Evolutionary conservation across 2,888 invertebrate species (phyloP).

Genomic region (Petrolisthes cinctipes): DNA sequence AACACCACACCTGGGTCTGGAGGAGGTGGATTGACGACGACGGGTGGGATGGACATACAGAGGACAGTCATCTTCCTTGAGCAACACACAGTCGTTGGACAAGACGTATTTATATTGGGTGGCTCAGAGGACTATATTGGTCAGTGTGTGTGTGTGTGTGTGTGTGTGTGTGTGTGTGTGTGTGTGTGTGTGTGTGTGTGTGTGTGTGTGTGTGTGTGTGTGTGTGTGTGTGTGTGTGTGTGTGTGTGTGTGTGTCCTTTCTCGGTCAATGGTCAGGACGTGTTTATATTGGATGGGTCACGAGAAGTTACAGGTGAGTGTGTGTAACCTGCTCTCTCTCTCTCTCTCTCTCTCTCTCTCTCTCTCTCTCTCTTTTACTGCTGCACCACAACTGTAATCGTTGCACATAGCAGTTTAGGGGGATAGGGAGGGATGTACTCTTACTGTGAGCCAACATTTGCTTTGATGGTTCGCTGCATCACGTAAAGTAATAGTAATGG

Average conservation of each 20-base stretch:
- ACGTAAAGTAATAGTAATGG: too few relatives aligned
- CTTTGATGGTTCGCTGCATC: too few relatives aligned
- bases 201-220: not conserved
- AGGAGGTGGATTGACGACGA: not conserved
- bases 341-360: too few relatives aligned
- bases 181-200: not conserved
- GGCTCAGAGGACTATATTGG: not conserved
- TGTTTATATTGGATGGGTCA: too few relatives aligned
- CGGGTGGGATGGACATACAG: not conserved
- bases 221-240: not conserved
- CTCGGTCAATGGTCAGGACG: too few relatives aligned
- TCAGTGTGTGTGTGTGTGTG: conserved; percentile 16
- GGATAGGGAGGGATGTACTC: too few relatives aligned
- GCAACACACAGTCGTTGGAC: conserved; percentile 22
- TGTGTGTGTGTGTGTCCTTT: not conserved
- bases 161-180: not conserved
- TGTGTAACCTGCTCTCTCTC: too few relatives aligned
- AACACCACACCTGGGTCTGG: not conserved
- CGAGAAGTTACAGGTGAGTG: too few relatives aligned
- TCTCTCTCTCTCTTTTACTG: too few relatives aligned
- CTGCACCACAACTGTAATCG: too few relatives aligned
- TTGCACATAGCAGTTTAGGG: too few relatives aligned
- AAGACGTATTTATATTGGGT: conserved; percentile 28
- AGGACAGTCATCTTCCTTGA: conserved; percentile 23
- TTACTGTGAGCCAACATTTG: too few relatives aligned